phyloP scores from a whole-genome alignment of 2,113 vertebrate genomes.

The Pelecanoides urinatrix region DNA sequence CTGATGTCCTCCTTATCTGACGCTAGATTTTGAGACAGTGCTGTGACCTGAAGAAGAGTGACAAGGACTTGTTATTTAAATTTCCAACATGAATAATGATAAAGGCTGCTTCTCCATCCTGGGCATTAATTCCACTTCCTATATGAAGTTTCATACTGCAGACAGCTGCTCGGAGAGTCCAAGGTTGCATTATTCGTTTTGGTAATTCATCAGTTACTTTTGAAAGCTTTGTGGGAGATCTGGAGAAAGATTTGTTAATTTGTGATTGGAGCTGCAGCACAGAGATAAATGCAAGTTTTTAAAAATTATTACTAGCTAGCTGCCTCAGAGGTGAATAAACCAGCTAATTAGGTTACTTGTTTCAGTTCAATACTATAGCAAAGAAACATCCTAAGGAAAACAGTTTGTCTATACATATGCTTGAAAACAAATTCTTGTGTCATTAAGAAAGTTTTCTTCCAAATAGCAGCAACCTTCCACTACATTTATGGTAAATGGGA shows the following conservation, averaged over 20 bases:
- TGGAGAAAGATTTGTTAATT: neutral
- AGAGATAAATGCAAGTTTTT: neutral
- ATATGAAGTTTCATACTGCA: neutral
- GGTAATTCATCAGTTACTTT: neutral
- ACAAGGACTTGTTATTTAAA: slow-evolving; percentile 12
- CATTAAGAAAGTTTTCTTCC: neutral
- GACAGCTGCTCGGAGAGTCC: neutral
- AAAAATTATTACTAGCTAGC: neutral
- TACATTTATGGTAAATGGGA: neutral
- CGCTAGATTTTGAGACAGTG: neutral
- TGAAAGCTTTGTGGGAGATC: neutral
- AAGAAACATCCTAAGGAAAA: neutral
- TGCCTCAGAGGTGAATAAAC: neutral
- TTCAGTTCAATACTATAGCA: neutral
- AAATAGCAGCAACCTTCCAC: neutral
- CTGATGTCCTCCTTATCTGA: neutral
- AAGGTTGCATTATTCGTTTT: neutral
- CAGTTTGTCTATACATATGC: neutral
- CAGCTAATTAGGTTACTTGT: neutral
- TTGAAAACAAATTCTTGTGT: neutral
- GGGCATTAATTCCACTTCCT: neutral
- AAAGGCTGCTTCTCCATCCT: neutral
- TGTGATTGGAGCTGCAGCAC: neutral
- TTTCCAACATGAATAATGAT: neutral
- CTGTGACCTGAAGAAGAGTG: neutral